A percentile compares a stretch with the other conserved stretches of the same genome.
These are phyloP conservation scores for Phasianus colchicus DNA, from an alignment of 2,113 vertebrate genomes.

Conservation along the genomic window DNA sequence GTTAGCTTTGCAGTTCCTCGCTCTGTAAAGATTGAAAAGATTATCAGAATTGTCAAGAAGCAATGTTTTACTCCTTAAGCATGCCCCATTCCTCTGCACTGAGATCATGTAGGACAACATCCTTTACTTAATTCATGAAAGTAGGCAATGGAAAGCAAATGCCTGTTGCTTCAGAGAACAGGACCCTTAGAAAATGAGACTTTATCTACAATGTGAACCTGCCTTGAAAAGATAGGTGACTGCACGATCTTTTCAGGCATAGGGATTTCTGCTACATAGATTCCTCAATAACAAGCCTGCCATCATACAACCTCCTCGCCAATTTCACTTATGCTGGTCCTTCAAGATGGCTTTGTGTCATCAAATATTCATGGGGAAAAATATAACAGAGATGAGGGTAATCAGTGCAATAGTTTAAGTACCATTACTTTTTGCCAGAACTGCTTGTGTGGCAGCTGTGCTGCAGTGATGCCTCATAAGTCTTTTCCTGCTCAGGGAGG, in stretches of 20 bases:
- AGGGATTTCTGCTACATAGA: neutral
- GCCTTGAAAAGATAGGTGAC: neutral
- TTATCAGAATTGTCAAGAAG: neutral
- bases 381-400: neutral
- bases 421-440: neutral
- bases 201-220: neutral
- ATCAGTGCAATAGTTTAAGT: neutral
- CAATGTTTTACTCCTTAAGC: neutral
- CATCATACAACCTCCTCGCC: neutral
- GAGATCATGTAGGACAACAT: neutral
- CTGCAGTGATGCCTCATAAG: fast-evolving
- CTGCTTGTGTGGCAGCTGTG: neutral
- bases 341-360: neutral
- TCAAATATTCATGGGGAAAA: neutral
- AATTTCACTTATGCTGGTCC: neutral
- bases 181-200: neutral
- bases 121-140: neutral
- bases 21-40: neutral
- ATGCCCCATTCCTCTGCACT: neutral
- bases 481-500: neutral
- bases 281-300: neutral
- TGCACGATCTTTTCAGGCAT: neutral
- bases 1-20: neutral
- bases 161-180: neutral
- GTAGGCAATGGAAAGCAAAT: neutral